Evolutionary conservation across 1,140 invertebrate species (phyloP).

Genomic region (Tetraneura akinire): DNA sequence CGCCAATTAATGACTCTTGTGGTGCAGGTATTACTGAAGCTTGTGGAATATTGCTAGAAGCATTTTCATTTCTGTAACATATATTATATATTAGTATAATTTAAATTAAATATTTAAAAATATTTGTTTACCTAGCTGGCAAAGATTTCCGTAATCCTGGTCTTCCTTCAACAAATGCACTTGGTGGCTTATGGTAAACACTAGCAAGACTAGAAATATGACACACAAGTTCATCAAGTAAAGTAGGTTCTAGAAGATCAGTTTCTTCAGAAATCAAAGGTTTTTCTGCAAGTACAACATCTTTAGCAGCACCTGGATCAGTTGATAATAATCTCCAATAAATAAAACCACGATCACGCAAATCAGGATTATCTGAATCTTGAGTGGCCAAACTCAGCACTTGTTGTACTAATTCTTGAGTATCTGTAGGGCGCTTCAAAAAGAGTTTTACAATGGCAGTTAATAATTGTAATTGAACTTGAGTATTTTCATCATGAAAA

Average conservation of each 20-base stretch:
- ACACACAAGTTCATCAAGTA: conserved; percentile 97
- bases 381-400: conserved; percentile 91
- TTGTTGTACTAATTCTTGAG: conserved; percentile 94
- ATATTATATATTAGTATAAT: background rate
- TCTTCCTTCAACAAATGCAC: conserved; percentile 93
- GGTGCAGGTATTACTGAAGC: conserved; percentile 72
- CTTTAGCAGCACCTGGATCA: conserved; percentile 97
- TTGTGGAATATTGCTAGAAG: conserved; percentile 56
- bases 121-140: conserved; percentile 57
- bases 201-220: conserved; percentile 98
- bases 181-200: conserved; percentile 99
- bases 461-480: conserved; percentile 95
- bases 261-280: conserved; percentile 99
- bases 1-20: conserved; percentile 94
- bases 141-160: conserved; percentile 62
- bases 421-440: conserved; percentile 95
- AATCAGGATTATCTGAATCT: conserved; percentile 99
- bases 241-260: conserved; percentile 94
- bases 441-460: conserved; percentile 99
- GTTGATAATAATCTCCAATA: conserved; percentile 99
- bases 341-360: conserved; percentile 98
- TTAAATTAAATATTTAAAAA: background rate
- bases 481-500: conserved; percentile 99
- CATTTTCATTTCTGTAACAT: conserved; percentile 53
- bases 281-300: conserved; percentile 99